Evolutionary conservation across 2,888 invertebrate genomes (phyloP).

Genomic region (Argyresthia albistria): DNA sequence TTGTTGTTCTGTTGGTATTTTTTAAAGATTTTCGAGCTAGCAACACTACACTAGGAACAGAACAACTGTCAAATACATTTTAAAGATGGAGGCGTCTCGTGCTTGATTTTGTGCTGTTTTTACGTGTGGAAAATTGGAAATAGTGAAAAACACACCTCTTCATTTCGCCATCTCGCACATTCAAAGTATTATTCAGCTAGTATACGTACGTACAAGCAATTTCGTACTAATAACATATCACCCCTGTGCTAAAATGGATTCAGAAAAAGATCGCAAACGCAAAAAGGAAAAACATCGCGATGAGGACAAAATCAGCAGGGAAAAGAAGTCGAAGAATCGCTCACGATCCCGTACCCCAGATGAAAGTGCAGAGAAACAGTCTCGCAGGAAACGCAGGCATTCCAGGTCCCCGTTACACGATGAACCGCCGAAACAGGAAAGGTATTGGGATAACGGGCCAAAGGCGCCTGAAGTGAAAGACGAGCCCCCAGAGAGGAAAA

Average conservation of each 20-base stretch:
- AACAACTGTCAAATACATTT: too few species aligned
- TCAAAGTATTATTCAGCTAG: background rate
- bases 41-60: too few species aligned
- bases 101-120: constrained; percentile 4
- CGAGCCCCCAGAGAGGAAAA: constrained; percentile 35
- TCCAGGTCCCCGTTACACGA: constrained; percentile 41
- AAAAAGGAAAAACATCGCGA: constrained; percentile 39
- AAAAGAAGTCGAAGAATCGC: constrained; percentile 39
- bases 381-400: constrained; percentile 40
- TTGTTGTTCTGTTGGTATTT: too few species aligned
- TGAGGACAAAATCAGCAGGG: constrained; percentile 32
- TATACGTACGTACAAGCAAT: too few species aligned
- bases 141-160: background rate
- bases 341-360: constrained; percentile 37
- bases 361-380: constrained; percentile 25
- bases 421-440: constrained; percentile 29
- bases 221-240: too few species aligned
- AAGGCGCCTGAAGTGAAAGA: constrained; percentile 25
- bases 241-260: constrained; percentile 31
- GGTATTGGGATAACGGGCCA: constrained; percentile 16
- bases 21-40: too few species aligned
- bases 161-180: background rate
- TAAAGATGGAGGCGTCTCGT: constrained; percentile 7
- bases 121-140: constrained; percentile 2
- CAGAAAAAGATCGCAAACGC: constrained; percentile 36